Evolutionary conservation across 2,113 vertebrate genomes (phyloP).

Genomic region (Anolis carolinensis): DNA sequence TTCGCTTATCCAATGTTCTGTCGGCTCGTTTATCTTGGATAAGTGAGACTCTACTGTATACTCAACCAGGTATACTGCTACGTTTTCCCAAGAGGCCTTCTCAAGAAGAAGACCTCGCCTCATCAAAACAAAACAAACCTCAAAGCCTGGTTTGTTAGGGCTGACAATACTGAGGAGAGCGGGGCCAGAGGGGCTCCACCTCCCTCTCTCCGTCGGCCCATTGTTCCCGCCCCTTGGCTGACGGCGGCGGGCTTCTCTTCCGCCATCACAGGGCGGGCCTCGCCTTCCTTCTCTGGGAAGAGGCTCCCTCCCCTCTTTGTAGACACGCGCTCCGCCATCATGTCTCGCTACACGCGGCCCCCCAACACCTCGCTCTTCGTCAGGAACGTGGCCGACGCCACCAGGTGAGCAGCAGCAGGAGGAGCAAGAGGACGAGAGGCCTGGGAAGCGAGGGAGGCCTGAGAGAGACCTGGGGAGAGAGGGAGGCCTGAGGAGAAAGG

Average conservation of each 20-base stretch:
- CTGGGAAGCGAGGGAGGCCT: background rate
- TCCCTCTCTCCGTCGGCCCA: background rate
- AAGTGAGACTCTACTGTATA: too few relatives aligned
- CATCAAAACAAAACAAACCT: too few relatives aligned
- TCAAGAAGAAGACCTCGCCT: too few relatives aligned
- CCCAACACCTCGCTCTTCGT: constrained; percentile 77
- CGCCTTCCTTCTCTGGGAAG: background rate
- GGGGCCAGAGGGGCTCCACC: too few relatives aligned
- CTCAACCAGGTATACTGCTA: too few relatives aligned
- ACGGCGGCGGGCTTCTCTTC: too few relatives aligned
- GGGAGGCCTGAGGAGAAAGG: background rate
- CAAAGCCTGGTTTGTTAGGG: too few relatives aligned
- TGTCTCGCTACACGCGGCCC: constrained; percentile 77
- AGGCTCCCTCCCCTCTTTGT: background rate
- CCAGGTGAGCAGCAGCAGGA: constrained; percentile 63
- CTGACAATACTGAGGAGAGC: too few relatives aligned
- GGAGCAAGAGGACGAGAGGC: background rate
- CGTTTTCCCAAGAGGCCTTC: too few relatives aligned
- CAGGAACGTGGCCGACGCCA: constrained; percentile 75
- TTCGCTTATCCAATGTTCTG: too few relatives aligned
- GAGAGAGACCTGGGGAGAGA: background rate
- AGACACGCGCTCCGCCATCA: constrained; percentile 46
- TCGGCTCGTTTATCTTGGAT: too few relatives aligned
- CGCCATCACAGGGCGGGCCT: background rate
- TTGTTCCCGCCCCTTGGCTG: constrained; percentile 30